phyloP scores from a whole-genome alignment of 1,140 invertebrate genomes.

The Glomeris maerens region DNA sequence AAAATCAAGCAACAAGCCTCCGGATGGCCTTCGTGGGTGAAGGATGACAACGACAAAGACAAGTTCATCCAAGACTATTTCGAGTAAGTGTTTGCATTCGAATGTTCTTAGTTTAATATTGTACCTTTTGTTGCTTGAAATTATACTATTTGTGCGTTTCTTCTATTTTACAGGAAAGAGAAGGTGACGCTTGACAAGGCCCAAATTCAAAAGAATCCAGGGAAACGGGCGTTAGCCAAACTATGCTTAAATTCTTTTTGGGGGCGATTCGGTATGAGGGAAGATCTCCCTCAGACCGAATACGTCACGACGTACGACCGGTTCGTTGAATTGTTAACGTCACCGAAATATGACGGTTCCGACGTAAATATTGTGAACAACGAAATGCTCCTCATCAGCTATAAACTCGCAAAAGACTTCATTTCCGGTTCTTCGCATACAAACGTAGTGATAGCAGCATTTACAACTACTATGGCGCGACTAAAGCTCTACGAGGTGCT shows the following conservation, averaged over 20 bases:
- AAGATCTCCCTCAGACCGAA: background rate
- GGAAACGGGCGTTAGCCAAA: conserved; percentile 2
- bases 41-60: background rate
- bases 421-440: background rate
- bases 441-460: conserved; percentile 1
- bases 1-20: conserved; percentile 3
- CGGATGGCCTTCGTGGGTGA: conserved; percentile 1
- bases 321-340: conserved; percentile 1
- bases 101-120: too few relatives aligned
- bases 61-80: too few relatives aligned
- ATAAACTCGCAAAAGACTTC: background rate
- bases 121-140: too few relatives aligned
- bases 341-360: background rate
- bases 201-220: conserved; percentile 1
- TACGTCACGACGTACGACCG: background rate
- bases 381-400: background rate
- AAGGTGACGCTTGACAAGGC: too few relatives aligned
- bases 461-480: background rate
- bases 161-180: too few relatives aligned
- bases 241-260: conserved; percentile 2
- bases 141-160: too few relatives aligned
- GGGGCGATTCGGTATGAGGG: background rate
- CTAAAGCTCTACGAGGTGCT: background rate
- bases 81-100: too few relatives aligned
- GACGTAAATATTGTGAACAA: conserved; percentile 4